Evolutionary conservation across 2,113 vertebrate genomes (phyloP), one percentile per base, ranked within the genome.

Genomic region (cat (Felis catus)): DNA sequence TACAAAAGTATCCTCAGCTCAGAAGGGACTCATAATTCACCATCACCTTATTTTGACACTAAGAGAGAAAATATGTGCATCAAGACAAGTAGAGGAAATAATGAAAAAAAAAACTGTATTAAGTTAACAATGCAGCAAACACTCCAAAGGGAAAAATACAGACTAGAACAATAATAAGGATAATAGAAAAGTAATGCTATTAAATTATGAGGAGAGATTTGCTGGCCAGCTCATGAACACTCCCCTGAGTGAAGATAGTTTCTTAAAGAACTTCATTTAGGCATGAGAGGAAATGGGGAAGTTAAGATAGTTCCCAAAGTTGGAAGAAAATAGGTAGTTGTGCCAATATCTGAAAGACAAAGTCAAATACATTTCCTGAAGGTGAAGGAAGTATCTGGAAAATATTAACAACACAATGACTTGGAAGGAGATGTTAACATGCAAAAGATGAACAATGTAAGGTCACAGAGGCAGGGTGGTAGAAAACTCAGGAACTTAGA

Each of bases 1-100:
- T 98, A 98, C 98, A 98, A 97, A 98, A 98, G 94, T 84, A 94
- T 96, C 97, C 95, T 98, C 82, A 53, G 97, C 96, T 97, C 96
- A 85, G 97, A 97, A 98, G 98, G 93, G 96, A 97, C 86, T 95
- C 96, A 98, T 97, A 98, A 98, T 97, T 98, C 94, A 96, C 96
- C 93, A 97, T 97, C 97, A 98, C 96, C 97, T 98, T 98, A 98
- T 98, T 98, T 98, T 98, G 97, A 98, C 96, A 98, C 10, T 97
- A 95, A 98, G 93, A 90, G 97, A 97, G 98, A 97, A 98, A 98
- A 55, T n/a, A 95, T 1, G 87, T 96, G 97, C 86, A 97, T 97
- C 95, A 97, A 98, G 95, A 96, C 96, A 97, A 98, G 92, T 94
- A 98, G 89, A 91, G 97, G 94, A 4, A 97, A 96, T 95, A 98